Evolutionary conservation across 2,797 vertebrate genomes (phyloP).

Genomic region (Fringilla coelebs): DNA sequence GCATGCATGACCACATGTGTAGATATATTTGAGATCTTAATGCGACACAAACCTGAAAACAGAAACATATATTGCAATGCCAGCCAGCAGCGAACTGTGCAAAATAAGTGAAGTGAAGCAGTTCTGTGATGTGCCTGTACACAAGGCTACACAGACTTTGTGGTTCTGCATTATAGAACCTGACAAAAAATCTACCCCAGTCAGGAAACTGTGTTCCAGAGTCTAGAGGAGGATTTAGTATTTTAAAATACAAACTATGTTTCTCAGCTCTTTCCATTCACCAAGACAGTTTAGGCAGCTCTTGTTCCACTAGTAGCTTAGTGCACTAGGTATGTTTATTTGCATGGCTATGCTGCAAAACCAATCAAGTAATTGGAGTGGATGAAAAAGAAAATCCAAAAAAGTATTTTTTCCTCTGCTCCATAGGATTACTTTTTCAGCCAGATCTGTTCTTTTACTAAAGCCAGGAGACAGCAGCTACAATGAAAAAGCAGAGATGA

Average conservation of each 20-base stretch:
- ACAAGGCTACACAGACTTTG: fast-evolving
- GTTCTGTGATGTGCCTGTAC: not conserved
- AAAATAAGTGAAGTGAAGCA: not conserved
- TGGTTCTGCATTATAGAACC: not conserved
- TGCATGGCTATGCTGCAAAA: not conserved
- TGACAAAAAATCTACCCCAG: not conserved
- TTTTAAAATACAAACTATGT: not conserved
- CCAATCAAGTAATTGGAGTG: not conserved
- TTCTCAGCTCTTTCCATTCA: not conserved
- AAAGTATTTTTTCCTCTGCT: not conserved
- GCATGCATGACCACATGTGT: fast-evolving
- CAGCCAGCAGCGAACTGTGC: not conserved
- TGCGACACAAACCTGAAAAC: not conserved
- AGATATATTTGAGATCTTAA: not conserved
- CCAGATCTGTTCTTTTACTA: not conserved
- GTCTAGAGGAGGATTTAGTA: not conserved
- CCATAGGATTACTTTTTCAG: not conserved
- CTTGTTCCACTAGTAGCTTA: not conserved
- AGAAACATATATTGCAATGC: not conserved
- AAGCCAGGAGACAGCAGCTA: not conserved
- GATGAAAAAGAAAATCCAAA: not conserved
- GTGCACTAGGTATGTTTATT: not conserved
- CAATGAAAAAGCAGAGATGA: not conserved
- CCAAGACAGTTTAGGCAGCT: not conserved
- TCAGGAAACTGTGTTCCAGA: not conserved